Evolutionary conservation across 1,140 invertebrate genomes (phyloP).

Genomic region (Kradibia gibbosae): DNA sequence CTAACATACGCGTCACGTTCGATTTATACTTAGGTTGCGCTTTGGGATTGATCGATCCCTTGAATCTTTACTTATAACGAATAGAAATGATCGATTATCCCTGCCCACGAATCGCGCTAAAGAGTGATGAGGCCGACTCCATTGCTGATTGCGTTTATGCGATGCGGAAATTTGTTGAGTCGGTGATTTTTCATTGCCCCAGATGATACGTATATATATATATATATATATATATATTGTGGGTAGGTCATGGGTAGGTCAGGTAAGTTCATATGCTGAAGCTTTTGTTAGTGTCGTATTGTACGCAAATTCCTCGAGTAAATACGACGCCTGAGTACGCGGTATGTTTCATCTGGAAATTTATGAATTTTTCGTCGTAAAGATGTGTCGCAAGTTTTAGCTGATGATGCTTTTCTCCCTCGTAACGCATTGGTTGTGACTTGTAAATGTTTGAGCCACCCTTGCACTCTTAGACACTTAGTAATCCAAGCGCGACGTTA

Average conservation of each 20-base stretch:
- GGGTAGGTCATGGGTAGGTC: too few species aligned
- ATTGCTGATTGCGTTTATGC: slow-evolving; percentile 30
- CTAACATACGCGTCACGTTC: slow-evolving; percentile 48
- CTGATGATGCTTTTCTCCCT: too few species aligned
- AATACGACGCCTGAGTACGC: too few species aligned
- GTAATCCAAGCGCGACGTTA: slow-evolving; percentile 43
- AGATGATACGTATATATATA: slow-evolving; percentile 33
- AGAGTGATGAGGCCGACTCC: neutral
- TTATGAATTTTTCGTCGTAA: neutral
- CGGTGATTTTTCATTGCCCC: neutral
- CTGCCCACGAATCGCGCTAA: slow-evolving; percentile 19
- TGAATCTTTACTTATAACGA: slow-evolving; percentile 45
- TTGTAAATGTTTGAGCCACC: slow-evolving; percentile 40
- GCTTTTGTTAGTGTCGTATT: too few species aligned
- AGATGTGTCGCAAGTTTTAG: slow-evolving; percentile 35
- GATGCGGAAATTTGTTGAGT: slow-evolving; percentile 43
- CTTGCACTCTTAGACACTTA: slow-evolving; percentile 36
- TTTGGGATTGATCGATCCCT: slow-evolving; percentile 25
- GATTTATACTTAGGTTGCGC: slow-evolving; percentile 37
- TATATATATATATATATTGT: too few species aligned
- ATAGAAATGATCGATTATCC: slow-evolving; percentile 42
- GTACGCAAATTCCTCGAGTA: too few species aligned
- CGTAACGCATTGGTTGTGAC: neutral
- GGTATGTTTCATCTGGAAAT: neutral
- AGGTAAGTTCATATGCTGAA: too few species aligned